phyloP scores from a whole-genome alignment of 2,113 vertebrate species.

The Rafetus swinhoei region DNA sequence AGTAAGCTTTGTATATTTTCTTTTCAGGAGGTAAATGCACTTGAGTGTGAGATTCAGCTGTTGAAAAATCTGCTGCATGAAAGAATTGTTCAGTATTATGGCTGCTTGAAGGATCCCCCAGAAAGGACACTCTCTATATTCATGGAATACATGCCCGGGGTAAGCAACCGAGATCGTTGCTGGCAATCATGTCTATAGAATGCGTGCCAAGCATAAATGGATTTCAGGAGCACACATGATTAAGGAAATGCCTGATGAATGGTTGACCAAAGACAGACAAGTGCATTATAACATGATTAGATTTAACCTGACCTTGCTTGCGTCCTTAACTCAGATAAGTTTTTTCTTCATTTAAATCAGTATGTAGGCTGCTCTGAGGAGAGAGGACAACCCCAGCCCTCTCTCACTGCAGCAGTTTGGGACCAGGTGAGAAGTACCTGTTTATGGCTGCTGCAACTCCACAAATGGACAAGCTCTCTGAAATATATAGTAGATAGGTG shows the following conservation, averaged over 20 bases:
- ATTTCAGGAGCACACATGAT: not conserved
- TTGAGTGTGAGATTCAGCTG: constrained; percentile 98
- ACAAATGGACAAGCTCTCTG: too few species aligned
- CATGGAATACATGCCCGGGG: constrained; percentile 99
- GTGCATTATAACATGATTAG: not conserved
- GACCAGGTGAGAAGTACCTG: too few species aligned
- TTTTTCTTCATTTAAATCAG: too few species aligned
- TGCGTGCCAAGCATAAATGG: not conserved
- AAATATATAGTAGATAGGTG: too few species aligned
- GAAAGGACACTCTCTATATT: constrained; percentile 98
- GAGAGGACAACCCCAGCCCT: too few species aligned
- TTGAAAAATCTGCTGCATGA: constrained; percentile 97
- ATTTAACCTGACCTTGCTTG: too few species aligned
- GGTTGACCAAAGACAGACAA: not conserved
- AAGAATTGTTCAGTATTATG: constrained; percentile 98
- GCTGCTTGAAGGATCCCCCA: constrained; percentile 92
- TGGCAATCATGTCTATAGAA: not conserved
- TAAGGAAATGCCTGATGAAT: not conserved
- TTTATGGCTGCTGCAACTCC: too few species aligned
- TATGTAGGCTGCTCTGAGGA: too few species aligned
- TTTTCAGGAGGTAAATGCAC: constrained; percentile 93
- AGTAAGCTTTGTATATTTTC: constrained; percentile 6
- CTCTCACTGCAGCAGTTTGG: too few species aligned
- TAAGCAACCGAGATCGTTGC: constrained; percentile 71
- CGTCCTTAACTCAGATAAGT: too few species aligned